Base-by-base conservation (phyloP, 2,888 invertebrate species). In the Sarcophaga rosellei region DNA sequence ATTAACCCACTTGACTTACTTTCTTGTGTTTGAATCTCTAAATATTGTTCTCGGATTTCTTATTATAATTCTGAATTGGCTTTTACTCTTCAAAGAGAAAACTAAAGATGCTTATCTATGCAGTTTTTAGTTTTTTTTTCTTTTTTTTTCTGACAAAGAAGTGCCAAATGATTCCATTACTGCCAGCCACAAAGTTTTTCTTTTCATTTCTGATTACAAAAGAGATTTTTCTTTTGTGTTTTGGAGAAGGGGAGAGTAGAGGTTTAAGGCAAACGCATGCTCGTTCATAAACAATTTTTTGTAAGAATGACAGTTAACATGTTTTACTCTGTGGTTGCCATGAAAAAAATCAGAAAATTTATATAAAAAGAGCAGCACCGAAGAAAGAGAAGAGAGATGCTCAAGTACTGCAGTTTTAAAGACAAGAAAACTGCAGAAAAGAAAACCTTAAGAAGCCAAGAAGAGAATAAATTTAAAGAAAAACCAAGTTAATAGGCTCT, bases 131-230 rank as follows among this genome's bases (percentile, higher is more conserved):
- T 10, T 35, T 35, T 35, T 6, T 35, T 35, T 6, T 0, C 0
- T 6, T 6, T 63, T 63, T 5, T 10, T 17, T 3, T 20, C 12
- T 66, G 0, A 0, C 10, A 44, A 12, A 45, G 45, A 20, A 45
- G 45, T 68, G 68, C 68, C 68, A 68, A 68, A n/a, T 21, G n/a
- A n/a, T 35, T 15, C 35, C 25, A 65, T 65, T 65, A 63, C 63
- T 63, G 63, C 12, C 63, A 63, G 25, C 23, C 63, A 63, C 44
- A 66, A 21, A 4, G 1, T 47, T 44, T 66, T 44, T 47, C 47
- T 10, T 35, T 68, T 45, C 15, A 20, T 12, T 68, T 68, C 47
- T 8, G 15, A 21, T 65, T 65, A 4, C n/a, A 35, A 35, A 0
- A 35, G 35, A 35, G 35, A 35, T 44, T 35, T 35, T 25, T 12